Percentiles rank a stretch among this genome's conserved stretches.
Evolutionary conservation across 2,113 vertebrate genomes (phyloP).

Genomic region (Scartelaos histophorus): DNA sequence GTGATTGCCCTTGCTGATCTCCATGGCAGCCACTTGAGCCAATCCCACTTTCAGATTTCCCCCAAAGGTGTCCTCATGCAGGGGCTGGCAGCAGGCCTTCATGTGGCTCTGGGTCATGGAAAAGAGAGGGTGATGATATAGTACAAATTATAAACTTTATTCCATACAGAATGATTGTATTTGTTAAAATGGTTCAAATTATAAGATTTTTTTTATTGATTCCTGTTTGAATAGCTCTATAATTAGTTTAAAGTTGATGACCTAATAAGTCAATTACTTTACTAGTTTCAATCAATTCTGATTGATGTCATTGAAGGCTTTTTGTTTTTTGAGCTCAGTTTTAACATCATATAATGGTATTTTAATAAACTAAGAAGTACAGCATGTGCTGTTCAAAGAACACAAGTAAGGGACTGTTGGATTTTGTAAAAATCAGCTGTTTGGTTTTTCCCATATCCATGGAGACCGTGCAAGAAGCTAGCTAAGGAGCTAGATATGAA

Average conservation of each 20-base stretch:
- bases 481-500: too few species aligned
- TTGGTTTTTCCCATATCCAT: too few species aligned
- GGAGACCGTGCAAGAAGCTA: too few species aligned
- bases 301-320: too few species aligned
- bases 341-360: too few species aligned
- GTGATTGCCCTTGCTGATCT: conserved; percentile 97
- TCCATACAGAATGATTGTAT: not conserved
- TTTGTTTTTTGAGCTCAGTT: too few species aligned
- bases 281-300: not conserved
- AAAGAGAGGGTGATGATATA: not conserved
- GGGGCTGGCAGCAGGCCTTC: conserved; percentile 97
- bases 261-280: not conserved
- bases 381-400: too few species aligned
- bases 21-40: conserved; percentile 96
- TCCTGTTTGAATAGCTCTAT: not conserved
- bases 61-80: conserved; percentile 97
- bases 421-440: too few species aligned
- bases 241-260: not conserved
- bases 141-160: too few species aligned
- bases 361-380: too few species aligned
- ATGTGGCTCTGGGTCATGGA: conserved; percentile 87
- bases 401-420: too few species aligned
- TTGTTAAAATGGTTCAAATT: not conserved
- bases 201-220: not conserved
- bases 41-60: conserved; percentile 98